These are phyloP conservation scores for Drosophila conformis DNA, from an alignment of 2,888 invertebrate genomes.

Conservation along the genomic window DNA sequence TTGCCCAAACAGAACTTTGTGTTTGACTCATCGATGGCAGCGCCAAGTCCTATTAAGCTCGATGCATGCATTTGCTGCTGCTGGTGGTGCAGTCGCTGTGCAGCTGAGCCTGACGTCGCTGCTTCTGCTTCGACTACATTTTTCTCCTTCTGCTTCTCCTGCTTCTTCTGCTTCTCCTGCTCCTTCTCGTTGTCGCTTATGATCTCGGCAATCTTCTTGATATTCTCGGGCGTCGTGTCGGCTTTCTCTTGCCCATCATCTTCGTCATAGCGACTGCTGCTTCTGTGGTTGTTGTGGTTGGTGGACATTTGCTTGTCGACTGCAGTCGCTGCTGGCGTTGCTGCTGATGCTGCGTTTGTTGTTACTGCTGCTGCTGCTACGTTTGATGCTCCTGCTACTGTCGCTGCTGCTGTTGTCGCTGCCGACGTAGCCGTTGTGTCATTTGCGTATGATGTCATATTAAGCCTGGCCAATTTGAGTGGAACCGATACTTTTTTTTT, in stretches of 20 bases:
- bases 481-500: constrained; percentile 25
- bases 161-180: background rate
- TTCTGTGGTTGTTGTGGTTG: constrained; percentile 26
- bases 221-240: constrained; percentile 84
- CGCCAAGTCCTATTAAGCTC: constrained; percentile 69
- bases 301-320: constrained; percentile 52
- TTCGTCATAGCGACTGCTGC: constrained; percentile 42
- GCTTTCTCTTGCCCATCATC: constrained; percentile 84
- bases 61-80: constrained; percentile 45
- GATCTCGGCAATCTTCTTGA: constrained; percentile 85
- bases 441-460: constrained; percentile 76
- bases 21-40: constrained; percentile 81
- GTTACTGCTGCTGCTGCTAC: constrained; percentile 13
- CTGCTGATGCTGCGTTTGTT: constrained; percentile 12
- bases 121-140: constrained; percentile 14
- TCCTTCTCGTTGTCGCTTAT: constrained; percentile 61
- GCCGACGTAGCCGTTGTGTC: constrained; percentile 66
- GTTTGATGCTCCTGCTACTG: constrained; percentile 26
- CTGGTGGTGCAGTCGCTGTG: constrained; percentile 43
- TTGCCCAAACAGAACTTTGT: constrained; percentile 76
- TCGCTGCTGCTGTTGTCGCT: constrained; percentile 44
- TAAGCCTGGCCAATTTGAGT: constrained; percentile 41
- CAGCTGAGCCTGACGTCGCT: constrained; percentile 36
- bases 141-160: background rate
- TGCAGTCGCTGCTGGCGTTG: constrained; percentile 32